These are phyloP conservation scores for Ceratina calcarata DNA, from an alignment of 1,140 invertebrate species.

Conservation along the genomic window DNA sequence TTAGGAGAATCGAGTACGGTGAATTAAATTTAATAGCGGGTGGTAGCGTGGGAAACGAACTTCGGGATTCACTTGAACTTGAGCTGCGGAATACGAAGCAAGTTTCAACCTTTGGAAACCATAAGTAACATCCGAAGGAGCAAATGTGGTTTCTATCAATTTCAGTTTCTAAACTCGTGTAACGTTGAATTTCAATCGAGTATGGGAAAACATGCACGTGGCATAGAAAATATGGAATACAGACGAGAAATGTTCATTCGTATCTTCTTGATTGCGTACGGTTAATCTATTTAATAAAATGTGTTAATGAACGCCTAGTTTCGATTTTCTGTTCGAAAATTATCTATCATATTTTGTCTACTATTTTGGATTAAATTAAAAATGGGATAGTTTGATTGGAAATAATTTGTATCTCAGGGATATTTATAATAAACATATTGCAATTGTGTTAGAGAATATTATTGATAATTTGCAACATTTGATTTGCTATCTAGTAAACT, in stretches of 20 bases:
- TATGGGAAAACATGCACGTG: not conserved
- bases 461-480: too few relatives aligned
- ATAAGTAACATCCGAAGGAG: constrained; percentile 2
- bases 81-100: not conserved
- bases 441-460: too few relatives aligned
- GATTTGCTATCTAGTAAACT: too few relatives aligned
- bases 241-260: not conserved
- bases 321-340: too few relatives aligned
- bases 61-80: constrained; percentile 25
- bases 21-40: not conserved
- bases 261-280: too few relatives aligned
- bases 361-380: too few relatives aligned
- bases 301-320: too few relatives aligned
- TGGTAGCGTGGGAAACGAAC: constrained; percentile 2
- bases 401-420: too few relatives aligned
- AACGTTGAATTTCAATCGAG: not conserved
- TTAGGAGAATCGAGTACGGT: not conserved
- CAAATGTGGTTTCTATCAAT: not conserved
- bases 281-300: too few relatives aligned
- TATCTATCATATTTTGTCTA: too few relatives aligned
- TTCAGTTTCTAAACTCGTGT: constrained; percentile 2
- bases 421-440: too few relatives aligned
- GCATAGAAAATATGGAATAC: not conserved
- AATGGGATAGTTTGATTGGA: too few relatives aligned
- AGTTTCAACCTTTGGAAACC: constrained; percentile 5